Base-by-base conservation (phyloP, 2,888 invertebrate species). In the Furcula furcula region DNA sequence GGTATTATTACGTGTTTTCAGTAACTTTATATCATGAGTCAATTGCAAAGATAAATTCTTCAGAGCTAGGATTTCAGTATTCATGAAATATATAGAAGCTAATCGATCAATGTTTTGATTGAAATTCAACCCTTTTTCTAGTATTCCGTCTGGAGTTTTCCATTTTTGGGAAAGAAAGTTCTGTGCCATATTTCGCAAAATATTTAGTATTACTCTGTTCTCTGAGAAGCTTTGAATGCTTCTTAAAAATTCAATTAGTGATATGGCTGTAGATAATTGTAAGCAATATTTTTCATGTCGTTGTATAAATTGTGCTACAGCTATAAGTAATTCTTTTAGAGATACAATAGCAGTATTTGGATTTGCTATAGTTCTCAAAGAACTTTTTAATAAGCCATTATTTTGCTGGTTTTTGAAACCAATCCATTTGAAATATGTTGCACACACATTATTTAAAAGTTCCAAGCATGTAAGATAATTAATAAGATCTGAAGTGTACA, bases 81-180 rank as follows among this genome's bases (percentile, higher is more conserved):
- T 90, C 20, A 82, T 77, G 4, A 94, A 87, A 69, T 92, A 94
- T n/a, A 90, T 90, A 56, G 91, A 91, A 9, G 94, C 76, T 31
- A 95, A 73, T 40, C 87, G 85, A 59, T 94, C 92, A 9, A 95
- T 74, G 42, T 90, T 84, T 44, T 91, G 90, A 71, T 93, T 94
- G 49, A 90, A 92, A 36, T 83, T 65, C 6, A 93, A 83, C 7
- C 94, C 95, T 45, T 91, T 92, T 61, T 94, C 93, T 33, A 86
- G 68, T 40, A 79, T 63, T 2, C 94, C 93, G 51, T 92, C 91
- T 22, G 84, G 70, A 41, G 91, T 90, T 54, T 91, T 91, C 96
- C 96, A 96, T 44, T 92, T 91, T 34, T 91, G 90, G 19, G 86
- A 89, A 47, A 96, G 79, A 51, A 95, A 84, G 22, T 59, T 71